Conservation (phyloP, 1,140 invertebrate genomes). For the Ooceraea biroi region DNA sequence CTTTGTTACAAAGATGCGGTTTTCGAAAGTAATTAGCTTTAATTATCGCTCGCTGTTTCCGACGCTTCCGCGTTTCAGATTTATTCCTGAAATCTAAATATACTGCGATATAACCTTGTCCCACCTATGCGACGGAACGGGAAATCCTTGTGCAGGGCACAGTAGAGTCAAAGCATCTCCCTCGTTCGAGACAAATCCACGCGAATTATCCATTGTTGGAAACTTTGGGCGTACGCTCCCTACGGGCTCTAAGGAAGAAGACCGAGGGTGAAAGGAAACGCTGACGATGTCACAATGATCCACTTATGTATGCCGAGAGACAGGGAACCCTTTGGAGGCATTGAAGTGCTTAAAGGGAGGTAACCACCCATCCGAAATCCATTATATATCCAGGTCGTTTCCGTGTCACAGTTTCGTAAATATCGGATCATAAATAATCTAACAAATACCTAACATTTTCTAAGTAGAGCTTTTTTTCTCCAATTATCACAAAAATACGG, state of each 20-base stretch:
- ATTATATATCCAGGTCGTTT: conserved; percentile 6
- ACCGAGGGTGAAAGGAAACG: conserved; percentile 33
- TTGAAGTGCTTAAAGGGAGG: conserved; percentile 4
- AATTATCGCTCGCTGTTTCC: conserved; percentile 19
- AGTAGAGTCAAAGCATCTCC: conserved; percentile 85
- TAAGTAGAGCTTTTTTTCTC: background rate
- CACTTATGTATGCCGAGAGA: conserved; percentile 73
- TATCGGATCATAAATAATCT: background rate
- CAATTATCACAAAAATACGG: background rate
- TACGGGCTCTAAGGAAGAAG: conserved; percentile 86
- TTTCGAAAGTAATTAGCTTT: background rate
- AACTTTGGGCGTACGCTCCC: conserved; percentile 89
- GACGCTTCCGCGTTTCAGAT: background rate
- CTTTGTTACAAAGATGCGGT: background rate
- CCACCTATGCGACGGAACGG: conserved; percentile 89
- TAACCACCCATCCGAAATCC: background rate
- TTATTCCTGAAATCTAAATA: conserved; percentile 20
- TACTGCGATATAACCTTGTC: conserved; percentile 52
- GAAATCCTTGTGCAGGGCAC: conserved; percentile 90
- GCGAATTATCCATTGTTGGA: conserved; percentile 89
- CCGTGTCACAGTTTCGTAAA: background rate
- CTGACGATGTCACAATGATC: background rate
- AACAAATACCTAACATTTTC: background rate
- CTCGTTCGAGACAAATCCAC: conserved; percentile 86
- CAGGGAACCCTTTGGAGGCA: conserved; percentile 86